Evolutionary conservation across 2,888 invertebrate species (phyloP).

Genomic region (Catocala fraxini): DNA sequence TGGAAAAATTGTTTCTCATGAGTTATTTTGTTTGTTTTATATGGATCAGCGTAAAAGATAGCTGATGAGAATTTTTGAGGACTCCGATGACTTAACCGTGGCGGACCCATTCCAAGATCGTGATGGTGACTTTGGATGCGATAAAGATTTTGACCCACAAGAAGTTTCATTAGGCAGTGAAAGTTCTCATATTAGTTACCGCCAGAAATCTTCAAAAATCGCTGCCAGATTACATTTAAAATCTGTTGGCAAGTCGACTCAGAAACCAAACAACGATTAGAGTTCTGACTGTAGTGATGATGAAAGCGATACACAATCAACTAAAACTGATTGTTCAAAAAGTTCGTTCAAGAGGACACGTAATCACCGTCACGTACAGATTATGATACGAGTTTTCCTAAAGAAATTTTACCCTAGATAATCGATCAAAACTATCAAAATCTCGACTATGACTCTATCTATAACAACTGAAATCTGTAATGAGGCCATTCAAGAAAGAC

Average conservation of each 20-base stretch:
- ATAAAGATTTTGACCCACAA: slow-evolving; percentile 19
- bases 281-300: slow-evolving; percentile 5
- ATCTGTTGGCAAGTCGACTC: no score
- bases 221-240: not conserved
- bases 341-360: slow-evolving; percentile 2
- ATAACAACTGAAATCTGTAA: no score
- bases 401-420: not conserved
- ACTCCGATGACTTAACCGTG: no score
- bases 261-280: not conserved
- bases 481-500: no score
- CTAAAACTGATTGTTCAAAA: slow-evolving; percentile 5
- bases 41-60: slow-evolving; percentile 7
- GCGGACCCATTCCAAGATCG: slow-evolving; percentile 13
- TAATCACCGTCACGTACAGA: no score
- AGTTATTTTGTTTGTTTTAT: slow-evolving; percentile 11
- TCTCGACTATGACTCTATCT: not conserved
- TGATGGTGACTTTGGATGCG: slow-evolving; percentile 16
- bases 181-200: slow-evolving; percentile 5
- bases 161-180: not conserved
- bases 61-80: no score
- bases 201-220: slow-evolving; percentile 8
- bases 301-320: slow-evolving; percentile 9
- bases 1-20: slow-evolving; percentile 2
- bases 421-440: slow-evolving; percentile 6
- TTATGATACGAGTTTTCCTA: no score